phyloP scores from a whole-genome alignment of 2,797 vertebrate species.

The Telmatherina bonti region DNA sequence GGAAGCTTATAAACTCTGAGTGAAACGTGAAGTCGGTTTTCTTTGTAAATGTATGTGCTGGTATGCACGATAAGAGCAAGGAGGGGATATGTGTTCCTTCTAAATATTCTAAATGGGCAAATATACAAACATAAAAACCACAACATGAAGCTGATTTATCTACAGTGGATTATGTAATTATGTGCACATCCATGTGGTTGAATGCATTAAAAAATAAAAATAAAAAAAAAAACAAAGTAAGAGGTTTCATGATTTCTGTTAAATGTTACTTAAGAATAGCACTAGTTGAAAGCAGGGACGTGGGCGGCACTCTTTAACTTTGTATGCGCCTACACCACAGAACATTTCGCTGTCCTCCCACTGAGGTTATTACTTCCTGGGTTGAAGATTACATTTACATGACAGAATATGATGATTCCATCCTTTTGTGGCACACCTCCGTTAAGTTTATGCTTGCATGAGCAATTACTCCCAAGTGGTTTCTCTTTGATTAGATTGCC shows the following conservation, averaged over 20 bases:
- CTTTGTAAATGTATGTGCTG: too few relatives aligned
- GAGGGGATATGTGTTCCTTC: not conserved
- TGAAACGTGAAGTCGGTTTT: too few relatives aligned
- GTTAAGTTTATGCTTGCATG: constrained; percentile 37
- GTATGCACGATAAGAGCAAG: not conserved
- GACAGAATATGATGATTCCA: constrained; percentile 25
- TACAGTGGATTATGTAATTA: constrained; percentile 13
- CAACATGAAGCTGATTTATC: not conserved
- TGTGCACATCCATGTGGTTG: constrained; percentile 4
- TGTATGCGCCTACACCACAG: constrained; percentile 14
- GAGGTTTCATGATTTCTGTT: constrained; percentile 23
- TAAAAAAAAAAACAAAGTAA: constrained; percentile 14
- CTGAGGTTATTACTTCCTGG: constrained; percentile 34
- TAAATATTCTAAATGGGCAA: not conserved
- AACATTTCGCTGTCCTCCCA: constrained; percentile 42
- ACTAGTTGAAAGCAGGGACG: constrained; percentile 8
- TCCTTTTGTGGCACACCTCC: constrained; percentile 31
- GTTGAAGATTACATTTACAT: constrained; percentile 26
- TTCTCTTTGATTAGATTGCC: constrained; percentile 38
- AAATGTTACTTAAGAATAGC: constrained; percentile 25
- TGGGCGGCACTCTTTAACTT: constrained; percentile 33
- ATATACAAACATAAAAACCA: not conserved
- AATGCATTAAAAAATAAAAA: too few relatives aligned
- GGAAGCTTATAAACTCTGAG: not conserved
- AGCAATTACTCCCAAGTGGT: constrained; percentile 50